Conservation (phyloP, 2,113 vertebrate genomes). For the Eidolon helvum region DNA sequence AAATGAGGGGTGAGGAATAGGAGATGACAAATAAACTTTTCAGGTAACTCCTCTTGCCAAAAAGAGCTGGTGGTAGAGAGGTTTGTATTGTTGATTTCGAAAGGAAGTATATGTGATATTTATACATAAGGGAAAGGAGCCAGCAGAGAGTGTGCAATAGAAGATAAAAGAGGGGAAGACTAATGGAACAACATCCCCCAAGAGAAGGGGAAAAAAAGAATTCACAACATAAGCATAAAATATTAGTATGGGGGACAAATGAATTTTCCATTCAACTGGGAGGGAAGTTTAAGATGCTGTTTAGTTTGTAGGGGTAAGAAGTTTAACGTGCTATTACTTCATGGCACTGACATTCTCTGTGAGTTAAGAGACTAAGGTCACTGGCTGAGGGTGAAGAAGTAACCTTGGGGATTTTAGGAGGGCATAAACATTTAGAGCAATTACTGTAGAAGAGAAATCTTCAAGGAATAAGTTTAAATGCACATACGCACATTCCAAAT, state of each 20-base stretch:
- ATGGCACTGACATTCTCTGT: not conserved
- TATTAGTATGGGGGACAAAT: not conserved
- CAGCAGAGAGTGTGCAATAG: not conserved
- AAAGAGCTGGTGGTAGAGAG: not conserved
- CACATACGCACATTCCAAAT: not conserved
- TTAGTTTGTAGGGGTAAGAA: not conserved
- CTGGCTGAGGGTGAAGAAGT: not conserved
- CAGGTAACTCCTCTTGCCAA: not conserved
- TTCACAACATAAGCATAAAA: not conserved
- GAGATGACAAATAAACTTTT: not conserved
- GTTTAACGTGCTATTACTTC: not conserved
- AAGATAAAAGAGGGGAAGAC: not conserved
- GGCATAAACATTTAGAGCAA: not conserved
- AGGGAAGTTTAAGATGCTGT: not conserved
- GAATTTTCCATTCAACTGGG: not conserved
- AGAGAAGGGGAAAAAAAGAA: not conserved
- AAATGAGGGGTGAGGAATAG: not conserved
- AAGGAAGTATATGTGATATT: not conserved
- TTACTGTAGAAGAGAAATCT: not conserved
- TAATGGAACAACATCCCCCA: not conserved
- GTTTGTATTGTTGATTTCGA: not conserved
- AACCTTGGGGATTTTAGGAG: not conserved
- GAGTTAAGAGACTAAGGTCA: not conserved
- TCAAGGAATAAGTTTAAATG: slow-evolving; percentile 15
- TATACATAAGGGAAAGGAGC: not conserved